Conservation (phyloP, 2,888 invertebrate species). For the Cordilura impudica region DNA sequence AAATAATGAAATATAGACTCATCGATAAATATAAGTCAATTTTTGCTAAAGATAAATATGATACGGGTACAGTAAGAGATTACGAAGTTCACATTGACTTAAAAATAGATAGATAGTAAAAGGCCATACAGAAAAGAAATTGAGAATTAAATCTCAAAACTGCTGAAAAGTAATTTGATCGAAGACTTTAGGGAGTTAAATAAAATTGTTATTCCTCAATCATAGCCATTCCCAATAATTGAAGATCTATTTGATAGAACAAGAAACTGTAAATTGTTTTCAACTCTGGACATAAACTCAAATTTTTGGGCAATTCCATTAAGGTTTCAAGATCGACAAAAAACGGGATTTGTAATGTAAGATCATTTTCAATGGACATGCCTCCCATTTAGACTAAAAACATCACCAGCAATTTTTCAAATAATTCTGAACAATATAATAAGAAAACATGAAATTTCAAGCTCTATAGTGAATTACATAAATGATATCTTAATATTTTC, state of each 20-base stretch:
- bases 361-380: conserved; percentile 64
- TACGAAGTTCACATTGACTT: conserved; percentile 66
- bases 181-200: conserved; percentile 63
- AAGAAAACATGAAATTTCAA: conserved; percentile 44
- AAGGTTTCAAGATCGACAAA: conserved; percentile 55
- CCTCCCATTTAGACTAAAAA: conserved; percentile 23
- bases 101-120: conserved; percentile 61
- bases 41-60: conserved; percentile 67
- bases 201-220: conserved; percentile 59
- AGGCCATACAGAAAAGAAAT: conserved; percentile 59
- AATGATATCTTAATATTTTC: conserved; percentile 62
- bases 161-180: conserved; percentile 55
- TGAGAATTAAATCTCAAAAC: conserved; percentile 57
- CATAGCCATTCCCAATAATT: conserved; percentile 62
- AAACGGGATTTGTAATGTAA: conserved; percentile 63
- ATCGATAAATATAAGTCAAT: conserved; percentile 63
- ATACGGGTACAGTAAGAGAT: conserved; percentile 64
- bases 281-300: conserved; percentile 60
- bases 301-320: conserved; percentile 59
- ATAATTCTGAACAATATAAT: conserved; percentile 28
- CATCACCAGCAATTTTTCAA: conserved; percentile 27
- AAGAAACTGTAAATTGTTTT: conserved; percentile 52
- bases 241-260: conserved; percentile 56
- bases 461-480: conserved; percentile 59
- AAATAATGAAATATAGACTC: conserved; percentile 59